Evolutionary conservation across 2,113 vertebrate genomes (phyloP).

Genomic region (Alethe castanea): DNA sequence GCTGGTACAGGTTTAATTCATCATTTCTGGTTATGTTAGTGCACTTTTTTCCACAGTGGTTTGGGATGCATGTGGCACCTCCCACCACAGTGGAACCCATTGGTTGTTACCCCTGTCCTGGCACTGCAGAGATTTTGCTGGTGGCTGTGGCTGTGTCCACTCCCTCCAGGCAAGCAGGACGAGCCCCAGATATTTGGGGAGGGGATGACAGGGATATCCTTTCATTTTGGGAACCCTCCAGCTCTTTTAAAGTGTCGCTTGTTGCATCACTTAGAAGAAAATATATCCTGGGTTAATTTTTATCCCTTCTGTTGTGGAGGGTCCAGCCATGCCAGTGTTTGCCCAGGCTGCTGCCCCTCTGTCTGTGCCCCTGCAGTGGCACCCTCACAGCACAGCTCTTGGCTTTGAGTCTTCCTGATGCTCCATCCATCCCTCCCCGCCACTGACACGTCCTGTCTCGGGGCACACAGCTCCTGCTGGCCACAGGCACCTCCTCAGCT

Average conservation of each 20-base stretch:
- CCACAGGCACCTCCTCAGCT: neutral
- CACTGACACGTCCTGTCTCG: neutral
- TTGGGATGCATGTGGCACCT: neutral
- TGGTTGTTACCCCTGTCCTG: neutral
- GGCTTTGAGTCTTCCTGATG: conserved; percentile 33
- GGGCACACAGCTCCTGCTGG: neutral
- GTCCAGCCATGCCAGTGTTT: neutral
- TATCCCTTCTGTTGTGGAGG: neutral
- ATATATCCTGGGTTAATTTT: neutral
- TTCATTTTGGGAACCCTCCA: neutral
- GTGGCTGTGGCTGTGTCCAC: neutral
- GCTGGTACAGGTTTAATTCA: neutral
- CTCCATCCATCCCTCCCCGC: neutral
- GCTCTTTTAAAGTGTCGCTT: neutral
- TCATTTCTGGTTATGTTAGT: conserved; percentile 16
- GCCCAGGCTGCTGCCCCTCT: neutral
- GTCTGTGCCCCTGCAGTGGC: neutral
- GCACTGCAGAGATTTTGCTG: neutral
- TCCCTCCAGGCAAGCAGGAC: neutral
- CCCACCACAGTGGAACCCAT: conserved; percentile 10
- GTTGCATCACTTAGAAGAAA: neutral
- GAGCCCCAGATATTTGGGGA: neutral
- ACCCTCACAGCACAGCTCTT: neutral
- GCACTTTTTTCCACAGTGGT: conserved; percentile 40
- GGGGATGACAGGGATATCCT: neutral